Evolutionary conservation across 1,140 invertebrate species (phyloP).

Genomic region (Papilio helenus): DNA sequence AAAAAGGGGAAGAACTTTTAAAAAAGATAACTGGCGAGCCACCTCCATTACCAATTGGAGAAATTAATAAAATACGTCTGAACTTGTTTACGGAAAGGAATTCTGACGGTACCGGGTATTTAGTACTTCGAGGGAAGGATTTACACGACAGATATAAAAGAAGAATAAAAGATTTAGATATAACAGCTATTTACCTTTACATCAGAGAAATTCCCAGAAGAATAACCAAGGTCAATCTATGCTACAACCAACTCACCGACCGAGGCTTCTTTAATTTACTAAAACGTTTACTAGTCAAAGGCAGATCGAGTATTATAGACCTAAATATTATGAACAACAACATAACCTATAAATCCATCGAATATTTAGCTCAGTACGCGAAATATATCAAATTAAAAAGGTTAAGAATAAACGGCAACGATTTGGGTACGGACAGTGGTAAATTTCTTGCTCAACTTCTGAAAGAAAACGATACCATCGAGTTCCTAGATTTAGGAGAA

Average conservation of each 20-base stretch:
- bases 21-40: constrained; percentile 60
- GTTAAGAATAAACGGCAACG: constrained; percentile 83
- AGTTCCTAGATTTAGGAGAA: constrained; percentile 83
- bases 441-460: constrained; percentile 80
- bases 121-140: constrained; percentile 68
- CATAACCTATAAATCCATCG: constrained; percentile 71
- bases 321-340: constrained; percentile 83
- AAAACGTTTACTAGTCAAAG: constrained; percentile 66
- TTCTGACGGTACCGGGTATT: constrained; percentile 62
- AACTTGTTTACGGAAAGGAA: constrained; percentile 71
- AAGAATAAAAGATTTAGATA: constrained; percentile 77
- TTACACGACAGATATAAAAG: constrained; percentile 60
- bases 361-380: constrained; percentile 66
- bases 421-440: constrained; percentile 78
- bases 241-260: constrained; percentile 83
- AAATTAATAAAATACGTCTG: constrained; percentile 68
- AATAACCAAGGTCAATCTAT: constrained; percentile 80
- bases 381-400: constrained; percentile 75
- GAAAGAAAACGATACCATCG: constrained; percentile 71
- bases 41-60: constrained; percentile 47
- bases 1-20: constrained; percentile 68
- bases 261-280: constrained; percentile 81
- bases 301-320: constrained; percentile 67
- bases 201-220: constrained; percentile 69
- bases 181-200: constrained; percentile 78